A percentile compares a stretch with the other conserved stretches of the same genome.
Conservation (phyloP, 2,888 invertebrate genomes). For the Helobdella robusta region DNA sequence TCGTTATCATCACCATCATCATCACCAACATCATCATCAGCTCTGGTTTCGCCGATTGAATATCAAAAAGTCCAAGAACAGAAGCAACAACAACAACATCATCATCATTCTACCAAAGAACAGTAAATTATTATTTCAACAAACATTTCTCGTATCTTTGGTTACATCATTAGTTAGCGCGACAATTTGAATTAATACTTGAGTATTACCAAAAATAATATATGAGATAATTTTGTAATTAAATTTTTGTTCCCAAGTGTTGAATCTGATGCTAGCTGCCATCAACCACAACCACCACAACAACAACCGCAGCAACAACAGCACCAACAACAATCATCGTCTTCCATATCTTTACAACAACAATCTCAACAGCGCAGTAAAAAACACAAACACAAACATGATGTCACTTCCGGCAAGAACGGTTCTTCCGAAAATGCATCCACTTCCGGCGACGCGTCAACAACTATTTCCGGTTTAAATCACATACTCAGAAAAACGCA, state of each 20-base stretch:
- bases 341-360: no score
- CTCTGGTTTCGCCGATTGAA: slow-evolving; percentile 86
- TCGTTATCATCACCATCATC: background rate
- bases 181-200: no score
- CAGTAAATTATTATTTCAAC: slow-evolving; percentile 36
- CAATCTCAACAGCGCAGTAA: background rate
- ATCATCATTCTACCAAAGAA: slow-evolving; percentile 43
- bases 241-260: background rate
- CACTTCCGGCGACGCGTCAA: background rate
- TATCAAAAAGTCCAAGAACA: slow-evolving; percentile 61
- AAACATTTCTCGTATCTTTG: slow-evolving; percentile 11
- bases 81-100: slow-evolving; percentile 2
- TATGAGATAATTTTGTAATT: no score
- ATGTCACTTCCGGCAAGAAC: background rate
- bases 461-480: background rate
- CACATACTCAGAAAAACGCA: slow-evolving; percentile 22
- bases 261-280: background rate
- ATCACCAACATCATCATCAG: slow-evolving; percentile 45
- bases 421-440: background rate
- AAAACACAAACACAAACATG: background rate
- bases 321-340: background rate
- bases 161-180: no score
- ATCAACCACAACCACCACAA: background rate
- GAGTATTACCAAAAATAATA: no score
- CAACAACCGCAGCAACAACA: slow-evolving; percentile 8